Conservation (phyloP, 92 coral and sea anemone genomes). For the Epizoanthus stellaris region DNA sequence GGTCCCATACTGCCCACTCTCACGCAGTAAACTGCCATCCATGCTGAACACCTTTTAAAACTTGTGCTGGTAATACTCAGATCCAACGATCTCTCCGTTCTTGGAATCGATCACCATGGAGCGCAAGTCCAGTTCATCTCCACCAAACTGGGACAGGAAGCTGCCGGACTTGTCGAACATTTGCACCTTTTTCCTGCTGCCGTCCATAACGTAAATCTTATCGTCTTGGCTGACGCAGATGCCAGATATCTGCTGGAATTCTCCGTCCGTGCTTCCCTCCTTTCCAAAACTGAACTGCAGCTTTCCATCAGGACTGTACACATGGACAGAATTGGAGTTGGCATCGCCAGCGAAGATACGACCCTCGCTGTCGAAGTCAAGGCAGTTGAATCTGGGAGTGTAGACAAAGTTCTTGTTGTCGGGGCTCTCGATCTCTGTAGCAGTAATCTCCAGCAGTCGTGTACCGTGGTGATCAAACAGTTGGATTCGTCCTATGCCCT, state of each 20-base stretch:
- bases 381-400: slow-evolving; percentile 44
- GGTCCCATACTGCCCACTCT: slow-evolving; percentile 72
- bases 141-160: slow-evolving; percentile 62
- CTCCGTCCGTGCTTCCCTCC: slow-evolving; percentile 66
- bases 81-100: slow-evolving; percentile 62
- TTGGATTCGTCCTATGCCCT: slow-evolving; percentile 73
- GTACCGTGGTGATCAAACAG: slow-evolving; percentile 83
- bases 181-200: slow-evolving; percentile 47
- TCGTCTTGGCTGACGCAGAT: slow-evolving; percentile 54
- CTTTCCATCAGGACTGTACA: slow-evolving; percentile 66
- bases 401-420: slow-evolving; percentile 32
- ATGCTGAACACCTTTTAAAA: slow-evolving; percentile 66
- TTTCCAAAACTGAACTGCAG: slow-evolving; percentile 71
- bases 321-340: slow-evolving; percentile 49
- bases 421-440: slow-evolving; percentile 17
- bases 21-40: slow-evolving; percentile 68
- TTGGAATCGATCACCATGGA: slow-evolving; percentile 63
- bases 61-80: slow-evolving; percentile 69
- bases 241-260: slow-evolving; percentile 48
- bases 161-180: slow-evolving; percentile 71
- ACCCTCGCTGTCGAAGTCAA: slow-evolving; percentile 66
- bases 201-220: slow-evolving; percentile 70
- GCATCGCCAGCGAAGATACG: slow-evolving; percentile 67
- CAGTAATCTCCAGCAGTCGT: slow-evolving; percentile 54
- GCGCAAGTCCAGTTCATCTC: slow-evolving; percentile 54